Evolutionary conservation across 2,888 invertebrate genomes (phyloP), one percentile per base, ranked within the genome.

Genomic region (Tinea trinotella): DNA sequence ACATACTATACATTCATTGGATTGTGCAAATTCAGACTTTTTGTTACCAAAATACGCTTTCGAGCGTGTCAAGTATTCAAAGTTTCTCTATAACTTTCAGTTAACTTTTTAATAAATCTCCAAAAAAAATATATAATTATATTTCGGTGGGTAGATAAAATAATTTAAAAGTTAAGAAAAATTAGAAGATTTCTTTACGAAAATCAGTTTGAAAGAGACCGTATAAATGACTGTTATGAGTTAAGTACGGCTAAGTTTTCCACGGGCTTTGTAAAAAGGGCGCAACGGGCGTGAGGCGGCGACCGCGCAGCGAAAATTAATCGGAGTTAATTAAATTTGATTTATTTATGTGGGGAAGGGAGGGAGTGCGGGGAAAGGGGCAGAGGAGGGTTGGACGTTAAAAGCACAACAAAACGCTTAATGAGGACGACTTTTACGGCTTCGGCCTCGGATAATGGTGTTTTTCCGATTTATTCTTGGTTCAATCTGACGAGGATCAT

Each of bases 241-340:
- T 48, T 40, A 40, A 24, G 24, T 24, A 15, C 22, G 50, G 50
- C 13, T 22, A 50, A 50, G 50, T 50, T 50, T 24, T 24, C 13
- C 24, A 7, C n/a, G 22, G 50, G 50, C 12, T 22, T 24, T 24
- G 17, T 13, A 54, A 53, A 46, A 46, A 48, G 48, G 54, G 44
- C 22, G 36, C 50, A 66, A 70, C 66, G 70, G 67, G 71, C 66
- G 70, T 59, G 19, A 40, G 19, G 22, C 18, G 52, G 18, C 35
- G 60, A 58, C 58, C 70, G 71, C 65, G 71, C 74, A 70, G 79
- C 73, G 82, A 80, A 83, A 84, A 85, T 84, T 84, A 85, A 85
- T 85, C 80, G 78, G 74, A 79, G 84, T 84, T 85, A 85, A 85
- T 85, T 85, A 85, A 85, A 82, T 83, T 84, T 84, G 76, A 83